Base-by-base conservation (phyloP, 2,888 invertebrate species). In the Cosmorhoe ocellata region DNA sequence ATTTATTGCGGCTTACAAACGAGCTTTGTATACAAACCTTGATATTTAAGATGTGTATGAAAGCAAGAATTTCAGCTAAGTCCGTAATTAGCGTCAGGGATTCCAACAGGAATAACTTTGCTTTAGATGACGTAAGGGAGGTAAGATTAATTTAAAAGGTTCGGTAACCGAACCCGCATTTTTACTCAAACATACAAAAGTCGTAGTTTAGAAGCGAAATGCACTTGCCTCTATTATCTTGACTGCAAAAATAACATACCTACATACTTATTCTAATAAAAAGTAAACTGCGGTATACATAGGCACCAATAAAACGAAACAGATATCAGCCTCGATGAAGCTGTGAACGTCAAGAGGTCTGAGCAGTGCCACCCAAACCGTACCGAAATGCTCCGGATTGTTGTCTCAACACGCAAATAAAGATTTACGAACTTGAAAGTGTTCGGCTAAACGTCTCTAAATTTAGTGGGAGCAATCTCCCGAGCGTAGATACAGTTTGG, bases 401-500 rank as follows among this genome's bases (percentile, higher is more conserved):
- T 69, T 66, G 69, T 68, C 63, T 70, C 69, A 62, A 65, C 67
- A 74, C 64, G 67, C 69, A 74, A 76, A 81, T 79, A 79, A 79
- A 81, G 78, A 79, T 79, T 76, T 78, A 76, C 71, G 68, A 65
- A 77, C 67, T 74, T 65, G 65, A 66, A 71, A 65, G 69, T 69
- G 73, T 69, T 67, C 71, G 74, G 70, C 74, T 79, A 79, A 81
- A 82, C 74, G 75, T 75, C 76, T 78, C 66, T 74, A 67, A 77
- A 81, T 79, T 79, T 79, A 76, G 71, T 72, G 69, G 68, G 58
- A 69, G 67, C 71, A 71, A 69, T 73, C 67, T 74, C 70, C 73
- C 72, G 49, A 55, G 73, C 68, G 75, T 71, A n/a, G n/a, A n/a
- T n/a, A 59, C 74, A 68, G 73, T 79, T 74, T 69, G 70, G 74